Percentiles rank a stretch among this genome's conserved stretches.
Evolutionary conservation across 2,888 invertebrate species (phyloP).

Genomic region (Julus scanicus): DNA sequence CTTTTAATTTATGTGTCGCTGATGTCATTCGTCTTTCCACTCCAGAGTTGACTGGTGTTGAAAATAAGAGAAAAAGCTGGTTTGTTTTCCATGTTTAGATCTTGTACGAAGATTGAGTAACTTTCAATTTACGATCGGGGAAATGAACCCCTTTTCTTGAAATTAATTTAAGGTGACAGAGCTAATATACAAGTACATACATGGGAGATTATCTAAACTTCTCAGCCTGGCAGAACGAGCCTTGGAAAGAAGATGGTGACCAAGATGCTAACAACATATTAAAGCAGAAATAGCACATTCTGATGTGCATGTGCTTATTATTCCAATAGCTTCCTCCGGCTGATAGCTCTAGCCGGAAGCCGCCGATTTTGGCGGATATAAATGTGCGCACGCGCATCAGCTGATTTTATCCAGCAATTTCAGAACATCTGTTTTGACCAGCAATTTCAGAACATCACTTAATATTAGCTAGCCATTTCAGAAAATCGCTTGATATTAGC

Average conservation of each 20-base stretch:
- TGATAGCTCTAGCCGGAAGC: too few relatives aligned
- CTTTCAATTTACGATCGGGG: not conserved
- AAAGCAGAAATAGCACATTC: too few relatives aligned
- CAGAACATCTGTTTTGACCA: not conserved
- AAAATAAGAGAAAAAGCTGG: not conserved
- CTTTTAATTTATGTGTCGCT: not conserved
- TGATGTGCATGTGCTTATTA: too few relatives aligned
- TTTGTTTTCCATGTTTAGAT: not conserved
- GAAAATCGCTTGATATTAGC: too few relatives aligned
- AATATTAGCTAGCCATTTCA: too few relatives aligned
- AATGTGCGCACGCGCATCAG: too few relatives aligned
- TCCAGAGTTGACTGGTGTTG: not conserved
- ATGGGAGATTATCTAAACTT: not conserved
- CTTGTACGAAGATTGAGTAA: not conserved
- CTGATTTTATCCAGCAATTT: too few relatives aligned
- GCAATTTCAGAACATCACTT: not conserved
- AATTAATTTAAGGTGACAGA: not conserved
- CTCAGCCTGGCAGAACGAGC: not conserved
- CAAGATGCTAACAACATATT: not conserved
- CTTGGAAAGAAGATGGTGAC: not conserved
- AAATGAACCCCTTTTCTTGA: not conserved
- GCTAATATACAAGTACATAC: not conserved
- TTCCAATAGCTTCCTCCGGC: too few relatives aligned
- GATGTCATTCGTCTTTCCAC: slow-evolving; percentile 6
- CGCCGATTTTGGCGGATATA: too few relatives aligned